Evolutionary conservation across 2,113 vertebrate genomes (phyloP), one percentile per base, ranked within the genome.

Genomic region (Todiramphus saurophagus): DNA sequence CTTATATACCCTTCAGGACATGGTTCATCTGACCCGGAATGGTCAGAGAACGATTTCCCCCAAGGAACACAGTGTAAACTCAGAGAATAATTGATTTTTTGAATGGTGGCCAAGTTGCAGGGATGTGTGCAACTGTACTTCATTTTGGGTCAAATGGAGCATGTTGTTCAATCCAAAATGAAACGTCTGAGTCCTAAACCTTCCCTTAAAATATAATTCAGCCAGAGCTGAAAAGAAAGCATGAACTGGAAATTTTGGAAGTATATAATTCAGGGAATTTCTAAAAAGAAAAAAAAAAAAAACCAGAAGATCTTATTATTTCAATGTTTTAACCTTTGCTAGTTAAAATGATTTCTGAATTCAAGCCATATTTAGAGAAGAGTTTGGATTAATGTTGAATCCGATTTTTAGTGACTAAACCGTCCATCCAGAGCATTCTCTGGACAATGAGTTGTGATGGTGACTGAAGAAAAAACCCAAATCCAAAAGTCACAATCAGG

Each of bases 11-110:
- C 87, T 91, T 87, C 92, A 94, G 94, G 56, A 85, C 35, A 64
- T 85, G 90, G 66, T 82, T 96, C 90, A 72, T 85, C 81, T 82
- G 90, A 75, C 43, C 87, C 82, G 92, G 78, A 91, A 72, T 82
- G 87, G 87, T 82, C 81, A 90, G 87, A 87, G 90, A 91, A 94
- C 78, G 87, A 87, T 93, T 95, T 89, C 78, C 70, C 78, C 89
- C 74, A 30, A 84, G 92, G 82, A 39, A 46, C 74, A 78, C n/a
- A 74, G 59, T 53, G 50, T 53, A 83, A 94, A 83, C 55, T 77
- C 60, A 25, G 84, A 76, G 69, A 95, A 89, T 70, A 95, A 94
- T 84, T 87, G 92, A 82, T 91, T 87, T 96, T 77, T 78, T 96
- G 94, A 94, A 63, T 24, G 13, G 74, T 75, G 66, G 81, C 92